Evolutionary conservation across 2,797 vertebrate species (phyloP), one percentile per base, ranked within the genome.

Genomic region (Melanotaenia nigrans): DNA sequence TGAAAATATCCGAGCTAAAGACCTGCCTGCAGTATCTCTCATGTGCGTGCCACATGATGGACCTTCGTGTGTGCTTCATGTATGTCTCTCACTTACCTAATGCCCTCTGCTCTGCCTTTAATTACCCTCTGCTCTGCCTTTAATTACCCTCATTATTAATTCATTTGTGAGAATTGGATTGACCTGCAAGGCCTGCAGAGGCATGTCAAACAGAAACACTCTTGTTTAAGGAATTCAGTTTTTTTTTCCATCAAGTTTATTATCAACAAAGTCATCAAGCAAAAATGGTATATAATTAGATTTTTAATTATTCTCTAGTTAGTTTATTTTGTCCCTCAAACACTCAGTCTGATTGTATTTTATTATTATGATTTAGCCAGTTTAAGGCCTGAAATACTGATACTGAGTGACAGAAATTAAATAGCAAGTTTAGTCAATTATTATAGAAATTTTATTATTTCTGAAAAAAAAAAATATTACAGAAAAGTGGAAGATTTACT

Each of bases 141-240:
- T 89, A 88, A 92, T 92, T 88, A 86, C 36, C 30, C 65, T 55
- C 73, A 77, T 86, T 81, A 62, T 85, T 85, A 67, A 91, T 89
- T 88, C 0, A 84, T 89, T 89, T 68, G 61, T 54, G 75, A 55
- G 84, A 91, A 92, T 86, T 83, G 51, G 81, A 89, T 88, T 85
- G 61, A 74, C 70, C 32, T 6, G n/a, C n/a, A 64, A 36, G 49
- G 38, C 12, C 63, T 28, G 35, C 55, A 25, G 68, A 51, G 74
- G 42, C 59, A 4, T n/a, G 22, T 51, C n/a, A 20, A 3, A 80
- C 68, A 85, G 57, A 70, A 40, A 61, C 70, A 25, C 64, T 76
- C 57, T 65, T 82, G 74, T 91, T 75, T 32, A 0, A 57, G 45
- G 11, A 63, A 30, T 53, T 51, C 1, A 13, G 30, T 51, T 28